Evolutionary conservation across 1,140 invertebrate genomes (phyloP), one percentile per base, ranked within the genome.

Genomic region (Trichonephila clavata): DNA sequence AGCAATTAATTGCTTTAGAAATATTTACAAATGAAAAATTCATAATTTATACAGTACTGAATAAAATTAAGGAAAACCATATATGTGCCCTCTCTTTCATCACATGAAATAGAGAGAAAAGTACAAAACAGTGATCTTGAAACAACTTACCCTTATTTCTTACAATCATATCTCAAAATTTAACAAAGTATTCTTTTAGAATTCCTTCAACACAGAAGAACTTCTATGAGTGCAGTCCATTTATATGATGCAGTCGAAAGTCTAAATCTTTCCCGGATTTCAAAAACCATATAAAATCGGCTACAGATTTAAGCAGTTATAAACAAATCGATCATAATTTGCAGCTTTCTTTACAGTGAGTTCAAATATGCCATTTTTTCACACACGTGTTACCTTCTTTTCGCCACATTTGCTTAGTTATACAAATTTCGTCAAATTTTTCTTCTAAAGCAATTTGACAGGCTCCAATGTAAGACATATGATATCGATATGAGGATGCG

Each of bases 381-480:
- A 95, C 94, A 83, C 95, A 95, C 20, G 94, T 90, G 50, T 94
- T 94, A 61, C 95, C 95, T 71, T 95, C 92, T 81, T 95, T 94
- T 21, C 86, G 94, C 95, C 95, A 95, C 21, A 95, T 95, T 63
- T 96, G 95, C 27, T 94, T 94, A 6, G 95, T 96, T 32, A 97
- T 95, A 94, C 96, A 96, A 68, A 96, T 96, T 93, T 96, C 95
- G 86, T 96, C 95, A 95, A 97, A 97, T 24, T 96, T 96, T 16
- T 96, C 95, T 92, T 96, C 96, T 32, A 95, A 95, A 8, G 97
- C 96, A 83, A 97, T 95, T 18, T 96, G 95, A 91, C 97, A 97
- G 0, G 96, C 96, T 39, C 97, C 97, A 61, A 97, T 95, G 95
- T 96, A 97, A 3, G 97, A 96, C 57, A 97, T 96, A 95, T 97